Conservation (phyloP, 2,888 invertebrate genomes). For the Linnaemya vulpina region DNA sequence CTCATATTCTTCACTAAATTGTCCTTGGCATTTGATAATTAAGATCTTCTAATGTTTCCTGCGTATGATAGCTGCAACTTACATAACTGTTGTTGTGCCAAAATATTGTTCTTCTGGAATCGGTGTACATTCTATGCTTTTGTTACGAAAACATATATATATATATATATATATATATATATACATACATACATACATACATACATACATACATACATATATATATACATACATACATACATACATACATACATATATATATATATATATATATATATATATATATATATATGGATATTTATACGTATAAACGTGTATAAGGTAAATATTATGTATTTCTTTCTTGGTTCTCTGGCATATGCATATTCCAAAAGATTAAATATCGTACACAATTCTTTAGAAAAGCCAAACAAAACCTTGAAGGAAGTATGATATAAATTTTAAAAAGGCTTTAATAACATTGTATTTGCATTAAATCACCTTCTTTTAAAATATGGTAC, state of each 20-base stretch:
- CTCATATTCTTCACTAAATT: no score
- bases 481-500: constrained; percentile 19
- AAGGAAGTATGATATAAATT: constrained; percentile 20
- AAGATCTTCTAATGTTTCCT: no score
- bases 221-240: no score
- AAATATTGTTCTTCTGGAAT: not conserved
- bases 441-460: constrained; percentile 2
- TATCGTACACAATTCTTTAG: constrained; percentile 1
- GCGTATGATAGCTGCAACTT: no score
- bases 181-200: no score
- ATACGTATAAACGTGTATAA: not conserved
- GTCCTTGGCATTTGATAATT: no score
- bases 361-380: constrained; percentile 39
- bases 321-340: not conserved
- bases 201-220: no score
- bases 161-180: not conserved
- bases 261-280: not conserved
- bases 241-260: not conserved
- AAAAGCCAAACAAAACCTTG: constrained; percentile 1
- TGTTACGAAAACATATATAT: no score
- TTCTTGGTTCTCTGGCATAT: constrained; percentile 5
- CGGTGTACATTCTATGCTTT: not conserved
- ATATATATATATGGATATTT: not conserved
- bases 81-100: no score
- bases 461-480: constrained; percentile 33